Evolutionary conservation across 2,888 invertebrate species (phyloP), one percentile per base, ranked within the genome.

Genomic region (Bellardia bayeri): DNA sequence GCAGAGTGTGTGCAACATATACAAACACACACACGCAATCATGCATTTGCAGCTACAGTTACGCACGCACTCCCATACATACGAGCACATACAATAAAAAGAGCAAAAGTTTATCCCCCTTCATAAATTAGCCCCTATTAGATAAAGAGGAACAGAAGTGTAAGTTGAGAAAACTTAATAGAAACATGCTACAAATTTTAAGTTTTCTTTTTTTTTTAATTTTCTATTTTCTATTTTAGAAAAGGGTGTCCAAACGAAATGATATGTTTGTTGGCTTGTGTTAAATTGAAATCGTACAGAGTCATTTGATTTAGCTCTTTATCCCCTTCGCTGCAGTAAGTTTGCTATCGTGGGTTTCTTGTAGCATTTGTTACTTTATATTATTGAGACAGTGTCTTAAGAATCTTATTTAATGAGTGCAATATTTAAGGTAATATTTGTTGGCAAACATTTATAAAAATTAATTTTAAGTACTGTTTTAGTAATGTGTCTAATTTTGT

Each of bases 101-200:
- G n/a, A 84, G 40, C 85, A 88, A 88, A 69, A 68, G 33, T 54
- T 37, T 13, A 30, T 13, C 69, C 33, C 63, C n/a, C 40, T n/a
- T 14, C 7, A 64, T 40, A 64, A 11, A 63, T 45, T 61, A 82
- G 37, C 66, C 76, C 6, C 16, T 30, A 37, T 16, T 37, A 16
- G 64, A 45, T 6, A 51, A 58, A 40, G n/a, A 16, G 14, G 68
- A 37, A n/a, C 14, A 7, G 58, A 33, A 30, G n/a, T 56, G 16
- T 63, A 16, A 11, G 23, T 11, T 45, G 40, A 4, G 13, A 11
- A 42, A 42, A 42, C 11, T 23, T 23, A 56, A 23, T 9, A 16
- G 9, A 23, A 16, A 56, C 9, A 3, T 56, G 56, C 3, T 7
- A 23, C 16, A 23, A 9, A 56, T 9, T 9, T 7, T 42, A 40